Evolutionary conservation across 2,113 vertebrate species (phyloP).

Genomic region (Stigmatopora nigra): DNA sequence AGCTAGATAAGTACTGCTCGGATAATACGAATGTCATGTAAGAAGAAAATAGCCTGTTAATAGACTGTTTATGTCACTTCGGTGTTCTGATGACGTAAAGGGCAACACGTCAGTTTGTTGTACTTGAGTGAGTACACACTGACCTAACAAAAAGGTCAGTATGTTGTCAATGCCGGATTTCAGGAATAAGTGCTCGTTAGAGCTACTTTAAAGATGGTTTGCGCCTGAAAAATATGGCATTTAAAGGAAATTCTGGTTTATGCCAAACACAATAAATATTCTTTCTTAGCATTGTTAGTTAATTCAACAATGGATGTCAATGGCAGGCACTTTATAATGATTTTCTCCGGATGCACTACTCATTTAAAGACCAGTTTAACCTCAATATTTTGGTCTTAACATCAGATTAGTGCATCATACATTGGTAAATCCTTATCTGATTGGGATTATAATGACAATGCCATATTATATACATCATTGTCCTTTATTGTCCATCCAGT

Average conservation of each 20-base stretch:
- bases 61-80: constrained; percentile 13
- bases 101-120: neutral
- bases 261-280: no score
- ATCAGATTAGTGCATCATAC: constrained; percentile 22
- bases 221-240: no score
- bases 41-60: constrained; percentile 11
- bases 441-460: constrained; percentile 28
- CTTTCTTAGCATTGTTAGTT: no score
- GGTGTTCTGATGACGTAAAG: neutral
- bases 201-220: neutral
- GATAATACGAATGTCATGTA: constrained; percentile 9
- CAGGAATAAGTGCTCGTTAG: neutral
- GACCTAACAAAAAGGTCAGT: constrained; percentile 7
- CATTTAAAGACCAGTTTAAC: constrained; percentile 53
- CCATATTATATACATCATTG: constrained; percentile 27
- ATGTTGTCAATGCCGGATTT: neutral
- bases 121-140: neutral
- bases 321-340: neutral
- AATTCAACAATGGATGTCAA: no score
- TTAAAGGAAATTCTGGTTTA: no score
- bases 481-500: constrained; percentile 38
- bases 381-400: constrained; percentile 36
- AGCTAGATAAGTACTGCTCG: neutral
- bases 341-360: neutral
- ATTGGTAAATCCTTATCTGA: constrained; percentile 43